Evolutionary conservation across 2,888 invertebrate species (phyloP), one percentile per base, ranked within the genome.

Genomic region (Euclidia mi): DNA sequence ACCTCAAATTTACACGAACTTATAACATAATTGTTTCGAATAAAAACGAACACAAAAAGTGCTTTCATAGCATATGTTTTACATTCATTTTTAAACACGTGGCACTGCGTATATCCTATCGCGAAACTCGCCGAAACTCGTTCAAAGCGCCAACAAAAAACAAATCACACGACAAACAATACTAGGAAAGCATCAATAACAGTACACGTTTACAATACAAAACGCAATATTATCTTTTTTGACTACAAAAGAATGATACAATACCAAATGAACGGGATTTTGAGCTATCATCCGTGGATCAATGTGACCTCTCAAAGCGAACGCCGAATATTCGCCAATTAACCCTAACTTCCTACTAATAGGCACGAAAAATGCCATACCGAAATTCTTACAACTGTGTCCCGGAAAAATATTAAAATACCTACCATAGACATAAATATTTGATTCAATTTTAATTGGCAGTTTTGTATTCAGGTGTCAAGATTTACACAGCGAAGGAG

Each of bases 401-500:
- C 75, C 49, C 14, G 59, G 60, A 70, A 70, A 75, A 50, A 44
- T 65, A 76, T 73, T 61, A 70, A 76, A 67, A 76, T 78, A 67
- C 76, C 65, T 11, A 15, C 34, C 34, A 18, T 34, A 32, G 17
- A 38, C 45, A 43, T 57, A 57, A 32, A 47, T 37, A 51, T 51
- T 40, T 20, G n/a, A 25, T 53, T 12, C 3, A 42, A 56, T 46
- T 41, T 38, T 58, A 47, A 42, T 37, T 47, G 40, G 31, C 3
- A 15, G 52, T 48, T 51, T 58, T 49, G 4, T 53, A 0, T 43
- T 38, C 32, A 94, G 94, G 72, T 94, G 94, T 64, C 92, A 92
- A 79, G 93, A 94, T 48, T 51, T 90, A 48, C 87, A 90, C 53
- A 92, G 92, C 46, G 95, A 95, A 65, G 95, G 95, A 37, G 96